Base-by-base conservation (phyloP, 1,140 invertebrate genomes). In the Hylaeus anthracinus region DNA sequence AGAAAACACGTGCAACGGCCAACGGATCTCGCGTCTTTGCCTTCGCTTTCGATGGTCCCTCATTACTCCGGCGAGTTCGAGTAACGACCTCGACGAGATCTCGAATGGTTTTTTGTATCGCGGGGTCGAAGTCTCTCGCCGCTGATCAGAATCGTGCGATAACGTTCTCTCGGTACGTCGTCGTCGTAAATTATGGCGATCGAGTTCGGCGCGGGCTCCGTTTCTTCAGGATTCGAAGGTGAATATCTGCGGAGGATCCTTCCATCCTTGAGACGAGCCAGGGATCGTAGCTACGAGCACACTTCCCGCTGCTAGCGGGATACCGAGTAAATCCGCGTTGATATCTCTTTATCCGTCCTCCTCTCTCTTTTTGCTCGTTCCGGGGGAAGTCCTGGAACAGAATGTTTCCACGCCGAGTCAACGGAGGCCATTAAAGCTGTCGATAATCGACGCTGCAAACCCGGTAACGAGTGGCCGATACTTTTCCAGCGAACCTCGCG, bases 1-100 rank as follows among this genome's bases (percentile, higher is more conserved):
- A 75, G 74, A 64, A 60, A 83, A 72, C 65, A 71, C 75, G 79
- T n/a, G 71, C 80, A 81, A 76, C 78, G 56, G 61, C 26, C 26
- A 26, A 26, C 60, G 72, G 41, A 65, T 81, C 79, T 79, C 58
- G 70, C 48, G 14, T 78, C 75, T 86, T 63, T 66, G 63, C 78
- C 72, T 76, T 77, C 51, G 77, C 69, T 78, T 78, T 80, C 84
- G 82, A 86, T 84, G 82, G 75, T 81, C 82, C 83, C 84, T 86
- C 84, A 84, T 86, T 86, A 86, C 84, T 86, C 26, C 84, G 77
- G 45, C 67, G 80, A 73, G 79, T 80, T 80, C 84, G 84, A 84
- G 74, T 86, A 86, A 84, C 84, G 84, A 86, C 78, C 84, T 84
- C 74, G 74, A 80, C 72, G 63, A 83, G 78, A 86, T 86, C 84